These are phyloP conservation scores for Urocynchramus pylzowi DNA, from an alignment of 2,113 vertebrate genomes.

Conservation along the genomic window DNA sequence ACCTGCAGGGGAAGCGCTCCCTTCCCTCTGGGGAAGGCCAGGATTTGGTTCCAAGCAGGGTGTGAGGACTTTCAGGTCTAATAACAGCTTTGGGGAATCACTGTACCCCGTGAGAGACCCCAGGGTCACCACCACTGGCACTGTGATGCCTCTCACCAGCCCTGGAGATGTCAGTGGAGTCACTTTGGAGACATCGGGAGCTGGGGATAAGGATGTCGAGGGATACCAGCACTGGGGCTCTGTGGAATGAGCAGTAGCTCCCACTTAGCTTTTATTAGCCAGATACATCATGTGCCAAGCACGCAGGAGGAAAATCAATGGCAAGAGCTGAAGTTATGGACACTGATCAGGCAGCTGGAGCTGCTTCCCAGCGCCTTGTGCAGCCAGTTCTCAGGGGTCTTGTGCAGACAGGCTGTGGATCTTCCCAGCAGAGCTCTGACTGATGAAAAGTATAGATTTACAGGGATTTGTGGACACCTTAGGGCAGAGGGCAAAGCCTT, in stretches of 20 bases:
- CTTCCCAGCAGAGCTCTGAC: not conserved
- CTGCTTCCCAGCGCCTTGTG: not conserved
- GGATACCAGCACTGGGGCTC: not conserved
- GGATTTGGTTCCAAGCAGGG: fast-evolving
- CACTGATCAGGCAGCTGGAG: fast-evolving
- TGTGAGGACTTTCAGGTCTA: fast-evolving
- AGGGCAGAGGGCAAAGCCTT: not conserved
- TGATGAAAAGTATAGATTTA: not conserved
- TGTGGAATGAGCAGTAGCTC: not conserved
- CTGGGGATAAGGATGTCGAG: not conserved
- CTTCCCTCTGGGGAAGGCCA: fast-evolving
- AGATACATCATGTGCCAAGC: not conserved
- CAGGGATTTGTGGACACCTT: not conserved
- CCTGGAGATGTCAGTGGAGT: not conserved
- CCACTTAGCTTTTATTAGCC: slow-evolving; percentile 1
- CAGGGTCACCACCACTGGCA: not conserved
- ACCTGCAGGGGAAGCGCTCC: not conserved
- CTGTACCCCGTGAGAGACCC: too few species aligned
- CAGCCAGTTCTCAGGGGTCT: not conserved
- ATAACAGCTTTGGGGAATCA: fast-evolving
- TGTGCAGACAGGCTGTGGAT: not conserved
- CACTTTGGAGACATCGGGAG: not conserved
- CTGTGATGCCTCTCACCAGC: not conserved
- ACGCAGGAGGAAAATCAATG: not conserved
- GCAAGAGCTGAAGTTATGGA: not conserved